These are phyloP conservation scores for Brachionus koreanus DNA, from an alignment of 1,140 invertebrate species.

Conservation along the genomic window DNA sequence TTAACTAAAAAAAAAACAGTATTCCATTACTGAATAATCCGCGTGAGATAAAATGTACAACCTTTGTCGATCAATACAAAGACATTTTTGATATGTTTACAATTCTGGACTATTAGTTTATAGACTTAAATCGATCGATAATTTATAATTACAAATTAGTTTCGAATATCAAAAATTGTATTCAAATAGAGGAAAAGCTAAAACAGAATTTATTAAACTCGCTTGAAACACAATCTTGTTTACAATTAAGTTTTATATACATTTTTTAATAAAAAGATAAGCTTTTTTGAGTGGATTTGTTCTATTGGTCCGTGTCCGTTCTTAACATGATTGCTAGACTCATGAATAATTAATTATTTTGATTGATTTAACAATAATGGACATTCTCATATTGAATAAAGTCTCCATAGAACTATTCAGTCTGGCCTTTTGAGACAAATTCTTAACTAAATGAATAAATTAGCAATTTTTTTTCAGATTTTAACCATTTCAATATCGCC, in stretches of 20 bases:
- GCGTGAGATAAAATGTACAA: not conserved
- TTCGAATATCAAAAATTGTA: slow-evolving; percentile 17
- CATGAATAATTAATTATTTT: slow-evolving; percentile 8
- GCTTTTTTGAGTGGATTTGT: not conserved
- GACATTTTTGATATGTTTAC: not conserved
- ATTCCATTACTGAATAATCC: not conserved
- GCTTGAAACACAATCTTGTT: slow-evolving; percentile 6
- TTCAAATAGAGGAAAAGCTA: not conserved
- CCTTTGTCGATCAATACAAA: not conserved
- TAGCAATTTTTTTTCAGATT: not conserved
- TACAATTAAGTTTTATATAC: not conserved
- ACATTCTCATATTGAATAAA: not conserved
- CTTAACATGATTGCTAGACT: slow-evolving; percentile 14
- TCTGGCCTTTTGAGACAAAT: not conserved
- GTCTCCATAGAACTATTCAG: not conserved
- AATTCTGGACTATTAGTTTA: slow-evolving; percentile 27
- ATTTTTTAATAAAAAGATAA: slow-evolving; percentile 15
- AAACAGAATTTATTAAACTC: not conserved
- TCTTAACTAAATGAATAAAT: not conserved
- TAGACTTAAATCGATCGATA: slow-evolving; percentile 27
- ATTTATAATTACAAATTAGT: slow-evolving; percentile 3
- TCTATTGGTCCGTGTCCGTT: not conserved
- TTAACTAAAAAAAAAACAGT: not conserved
- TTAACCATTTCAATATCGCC: not conserved
- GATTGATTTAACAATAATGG: not conserved